Conservation (phyloP, 1,140 invertebrate species). For the silkworm (Bombyx mori) region ASM3026992v2 NC_085110.1:14190001-14190500, state of each 20-base stretch:
- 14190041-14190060: constrained; percentile 35
- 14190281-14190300: constrained; percentile 46
- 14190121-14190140: constrained; percentile 54
- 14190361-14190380: too few species aligned
- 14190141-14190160: constrained; percentile 28
- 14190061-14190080: constrained; percentile 40
- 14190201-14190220: constrained; percentile 41
- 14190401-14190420: constrained; percentile 38
- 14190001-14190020: constrained; percentile 37
- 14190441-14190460: constrained; percentile 62
- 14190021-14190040: constrained; percentile 54
- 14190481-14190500: constrained; percentile 62
- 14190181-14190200: constrained; percentile 67
- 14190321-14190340: constrained; percentile 7
- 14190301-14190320: constrained; percentile 30
- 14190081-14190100: constrained; percentile 46
- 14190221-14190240: constrained; percentile 32
- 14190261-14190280: constrained; percentile 68
- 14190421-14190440: constrained; percentile 62
- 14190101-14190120: constrained; percentile 10
- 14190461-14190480: constrained; percentile 60
- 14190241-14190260: constrained; percentile 61
- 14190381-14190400: too few species aligned
- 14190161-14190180: constrained; percentile 44
- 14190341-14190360: too few species aligned